phyloP scores from a whole-genome alignment of 2,797 vertebrate genomes.

The Poecilia picta region DNA sequence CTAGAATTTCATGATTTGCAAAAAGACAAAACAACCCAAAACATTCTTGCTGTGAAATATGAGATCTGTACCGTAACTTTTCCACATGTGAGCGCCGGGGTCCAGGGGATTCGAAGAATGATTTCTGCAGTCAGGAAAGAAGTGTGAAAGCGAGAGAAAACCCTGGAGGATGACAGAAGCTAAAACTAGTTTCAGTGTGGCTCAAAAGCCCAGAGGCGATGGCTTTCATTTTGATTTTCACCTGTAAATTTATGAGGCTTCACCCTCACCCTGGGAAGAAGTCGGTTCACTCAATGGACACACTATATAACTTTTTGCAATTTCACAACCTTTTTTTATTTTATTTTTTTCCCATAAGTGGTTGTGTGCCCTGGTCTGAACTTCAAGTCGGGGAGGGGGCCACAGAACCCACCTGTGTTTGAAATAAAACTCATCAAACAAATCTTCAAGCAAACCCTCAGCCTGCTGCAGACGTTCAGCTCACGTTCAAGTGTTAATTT shows the following conservation, averaged over 20 bases:
- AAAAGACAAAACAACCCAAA: slow-evolving; percentile 21
- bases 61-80: slow-evolving; percentile 17
- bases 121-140: slow-evolving; percentile 30
- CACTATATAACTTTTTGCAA: slow-evolving; percentile 33
- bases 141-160: not conserved
- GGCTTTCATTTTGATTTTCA: slow-evolving; percentile 50
- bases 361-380: slow-evolving; percentile 16
- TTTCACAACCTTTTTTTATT: slow-evolving; percentile 25
- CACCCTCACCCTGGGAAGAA: slow-evolving; percentile 38
- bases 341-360: not conserved
- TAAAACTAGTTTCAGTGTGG: slow-evolving; percentile 44
- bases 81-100: slow-evolving; percentile 15
- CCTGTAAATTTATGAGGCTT: slow-evolving; percentile 51
- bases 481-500: slow-evolving; percentile 64
- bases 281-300: slow-evolving; percentile 22
- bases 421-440: slow-evolving; percentile 30
- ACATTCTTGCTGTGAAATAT: slow-evolving; percentile 23
- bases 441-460: slow-evolving; percentile 23
- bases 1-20: slow-evolving; percentile 25
- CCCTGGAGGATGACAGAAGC: slow-evolving; percentile 19
- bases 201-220: slow-evolving; percentile 29
- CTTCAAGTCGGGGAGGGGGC: slow-evolving; percentile 8
- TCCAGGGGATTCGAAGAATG: slow-evolving; percentile 35
- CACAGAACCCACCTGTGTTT: slow-evolving; percentile 22
- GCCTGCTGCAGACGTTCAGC: slow-evolving; percentile 68